Evolutionary conservation across 2,888 invertebrate species (phyloP).

Genomic region (Drosophila fulvimacula): DNA sequence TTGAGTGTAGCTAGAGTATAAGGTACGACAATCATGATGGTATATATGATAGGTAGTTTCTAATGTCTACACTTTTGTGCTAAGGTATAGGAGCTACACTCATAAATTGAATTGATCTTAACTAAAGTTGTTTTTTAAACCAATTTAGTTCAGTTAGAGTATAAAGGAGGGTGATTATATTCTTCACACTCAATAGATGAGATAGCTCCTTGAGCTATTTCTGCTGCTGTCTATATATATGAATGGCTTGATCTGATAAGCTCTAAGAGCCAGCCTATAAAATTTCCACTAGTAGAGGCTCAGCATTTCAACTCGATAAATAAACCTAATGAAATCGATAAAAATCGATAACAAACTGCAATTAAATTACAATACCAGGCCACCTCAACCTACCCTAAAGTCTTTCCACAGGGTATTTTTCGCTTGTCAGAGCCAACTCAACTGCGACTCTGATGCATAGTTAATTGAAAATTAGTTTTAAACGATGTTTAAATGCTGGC

Average conservation of each 20-base stretch:
- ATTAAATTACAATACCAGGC: neutral
- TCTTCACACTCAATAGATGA: too few species aligned
- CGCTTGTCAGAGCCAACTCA: neutral
- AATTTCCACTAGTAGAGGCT: neutral
- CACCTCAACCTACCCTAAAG: neutral
- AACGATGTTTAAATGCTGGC: slow-evolving; percentile 44
- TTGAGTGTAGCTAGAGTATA: neutral
- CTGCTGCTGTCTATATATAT: neutral
- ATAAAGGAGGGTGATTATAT: too few species aligned
- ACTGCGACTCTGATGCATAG: neutral
- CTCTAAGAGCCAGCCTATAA: neutral
- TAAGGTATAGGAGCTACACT: too few species aligned
- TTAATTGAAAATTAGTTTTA: slow-evolving; percentile 33
- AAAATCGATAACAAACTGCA: neutral
- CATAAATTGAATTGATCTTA: too few species aligned
- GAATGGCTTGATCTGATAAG: neutral
- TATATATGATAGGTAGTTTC: neutral
- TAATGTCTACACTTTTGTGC: too few species aligned
- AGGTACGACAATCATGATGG: neutral
- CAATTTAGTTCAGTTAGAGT: too few species aligned
- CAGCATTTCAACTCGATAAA: neutral
- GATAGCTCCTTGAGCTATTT: too few species aligned
- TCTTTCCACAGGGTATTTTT: neutral
- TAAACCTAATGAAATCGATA: neutral
- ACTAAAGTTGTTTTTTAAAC: too few species aligned